A percentile compares a stretch with the other conserved stretches of the same genome.
These are phyloP conservation scores for Oegoconia quadripuncta DNA, from an alignment of 2,888 invertebrate genomes.

Conservation along the genomic window DNA sequence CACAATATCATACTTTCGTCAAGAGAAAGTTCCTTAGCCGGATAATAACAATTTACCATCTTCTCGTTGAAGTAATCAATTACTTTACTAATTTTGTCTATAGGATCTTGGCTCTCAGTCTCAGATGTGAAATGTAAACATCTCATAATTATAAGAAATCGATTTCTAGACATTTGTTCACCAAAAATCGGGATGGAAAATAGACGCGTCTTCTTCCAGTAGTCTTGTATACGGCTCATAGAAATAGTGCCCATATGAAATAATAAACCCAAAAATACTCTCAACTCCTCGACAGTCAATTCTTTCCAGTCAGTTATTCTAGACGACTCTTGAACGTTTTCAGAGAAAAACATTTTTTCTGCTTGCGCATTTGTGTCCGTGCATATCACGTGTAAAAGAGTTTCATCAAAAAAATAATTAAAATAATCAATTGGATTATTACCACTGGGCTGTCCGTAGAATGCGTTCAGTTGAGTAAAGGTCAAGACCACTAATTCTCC, in stretches of 20 bases:
- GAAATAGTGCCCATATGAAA: constrained; percentile 27
- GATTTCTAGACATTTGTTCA: constrained; percentile 21
- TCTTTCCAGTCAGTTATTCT: no score
- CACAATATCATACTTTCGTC: constrained; percentile 12
- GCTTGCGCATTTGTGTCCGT: no score
- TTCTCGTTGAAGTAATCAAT: constrained; percentile 11
- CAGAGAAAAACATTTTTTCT: no score
- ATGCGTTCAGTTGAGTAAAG: no score
- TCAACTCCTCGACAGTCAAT: constrained; percentile 13
- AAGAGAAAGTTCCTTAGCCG: constrained; percentile 6
- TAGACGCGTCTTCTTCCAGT: constrained; percentile 23
- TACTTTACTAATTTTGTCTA: background rate
- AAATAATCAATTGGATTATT: no score
- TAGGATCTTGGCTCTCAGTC: background rate
- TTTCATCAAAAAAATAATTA: no score
- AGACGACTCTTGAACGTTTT: no score
- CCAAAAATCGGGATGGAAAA: constrained; percentile 22
- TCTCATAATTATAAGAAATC: constrained; percentile 26
- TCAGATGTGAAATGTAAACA: constrained; percentile 8
- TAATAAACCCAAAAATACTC: constrained; percentile 28
- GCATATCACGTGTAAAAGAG: no score
- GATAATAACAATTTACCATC: constrained; percentile 10
- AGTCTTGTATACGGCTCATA: constrained; percentile 21
- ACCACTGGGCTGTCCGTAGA: no score
- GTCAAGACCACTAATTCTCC: no score